Evolutionary conservation across 2,113 vertebrate genomes (phyloP).

Genomic region (Ariopsis seemanni): DNA sequence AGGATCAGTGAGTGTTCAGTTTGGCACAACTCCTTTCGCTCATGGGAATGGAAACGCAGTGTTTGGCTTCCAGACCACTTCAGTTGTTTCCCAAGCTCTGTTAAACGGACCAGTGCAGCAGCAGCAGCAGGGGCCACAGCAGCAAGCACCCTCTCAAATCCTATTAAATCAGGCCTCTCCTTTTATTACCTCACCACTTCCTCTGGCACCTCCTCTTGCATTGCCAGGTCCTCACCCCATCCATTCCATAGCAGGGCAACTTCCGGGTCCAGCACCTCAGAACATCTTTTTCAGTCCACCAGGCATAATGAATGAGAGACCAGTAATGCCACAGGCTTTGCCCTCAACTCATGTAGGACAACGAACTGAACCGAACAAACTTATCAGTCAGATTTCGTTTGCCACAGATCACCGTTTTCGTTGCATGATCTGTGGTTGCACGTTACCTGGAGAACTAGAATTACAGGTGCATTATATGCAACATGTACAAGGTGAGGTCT

Average conservation of each 20-base stretch:
- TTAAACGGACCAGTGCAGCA: slow-evolving; percentile 66
- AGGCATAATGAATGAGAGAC: slow-evolving; percentile 66
- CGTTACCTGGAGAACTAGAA: slow-evolving; percentile 72
- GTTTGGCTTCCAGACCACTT: slow-evolving; percentile 70
- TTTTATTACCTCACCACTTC: slow-evolving; percentile 68
- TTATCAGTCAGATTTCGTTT: slow-evolving; percentile 68
- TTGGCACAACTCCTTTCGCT: slow-evolving; percentile 61
- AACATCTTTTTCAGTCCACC: slow-evolving; percentile 72
- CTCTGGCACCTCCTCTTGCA: slow-evolving; percentile 65
- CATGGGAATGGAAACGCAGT: slow-evolving; percentile 62
- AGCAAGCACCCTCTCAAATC: slow-evolving; percentile 67
- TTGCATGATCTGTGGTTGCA: slow-evolving; percentile 77
- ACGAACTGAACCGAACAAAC: slow-evolving; percentile 65
- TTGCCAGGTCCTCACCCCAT: slow-evolving; percentile 67
- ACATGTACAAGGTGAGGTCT: slow-evolving; percentile 76
- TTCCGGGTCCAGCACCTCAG: slow-evolving; percentile 65
- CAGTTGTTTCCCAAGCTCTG: slow-evolving; percentile 64
- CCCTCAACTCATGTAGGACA: slow-evolving; percentile 65
- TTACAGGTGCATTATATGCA: slow-evolving; percentile 79
- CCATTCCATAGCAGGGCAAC: slow-evolving; percentile 66
- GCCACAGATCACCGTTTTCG: slow-evolving; percentile 69
- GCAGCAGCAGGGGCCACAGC: slow-evolving; percentile 65
- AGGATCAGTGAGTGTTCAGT: slow-evolving; percentile 67
- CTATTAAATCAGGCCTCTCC: slow-evolving; percentile 70
- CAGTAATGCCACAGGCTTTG: slow-evolving; percentile 65